Evolutionary conservation across 2,797 vertebrate genomes (phyloP), one percentile per base, ranked within the genome.

Genomic region (Sandelia bainsii): DNA sequence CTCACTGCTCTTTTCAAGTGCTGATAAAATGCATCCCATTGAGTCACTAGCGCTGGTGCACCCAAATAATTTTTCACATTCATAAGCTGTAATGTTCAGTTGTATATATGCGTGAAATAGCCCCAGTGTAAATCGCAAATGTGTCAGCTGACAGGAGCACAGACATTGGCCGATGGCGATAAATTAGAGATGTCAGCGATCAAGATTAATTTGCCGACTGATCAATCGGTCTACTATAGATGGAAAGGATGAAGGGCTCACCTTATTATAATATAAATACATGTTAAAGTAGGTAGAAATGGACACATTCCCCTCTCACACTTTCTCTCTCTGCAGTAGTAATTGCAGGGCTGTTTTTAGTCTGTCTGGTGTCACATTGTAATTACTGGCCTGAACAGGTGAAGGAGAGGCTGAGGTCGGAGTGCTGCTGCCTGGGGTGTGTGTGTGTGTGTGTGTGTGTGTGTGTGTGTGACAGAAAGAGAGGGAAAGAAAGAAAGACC

Each of bases 371-470:
- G 87, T 87, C 81, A 87, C 65, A 62, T 69, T 75, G 70, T 91
- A 91, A 91, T 91, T 89, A 86, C 82, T 67, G 81, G 62, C 50
- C 72, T 85, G 81, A 73, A 57, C 81, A 85, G 83, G 83, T 87
- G 85, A 72, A 84, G 80, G 80, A 87, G 80, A 83, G 68, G 79
- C 77, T 80, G 80, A 85, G 77, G 77, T 82, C 23, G 40, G 80
- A 68, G 62, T 58, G 67, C 51, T 34, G 72, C 61, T 75, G 72
- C 57, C 74, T 79, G 79, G 37, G 61, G 69, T 72, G 75, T 5
- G 52, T 22, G 68, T 12, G 39, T 66, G 4, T 22, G 65, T 64
- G 52, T n/a, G 45, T 57, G 67, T 29, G 62, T 56, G 68, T 34
- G 73, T 62, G 72, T 51, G 69, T 70, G 75, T 5, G 52, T 22